Base-by-base conservation (phyloP, 1,140 invertebrate genomes). In the Monomorium pharaonis region DNA sequence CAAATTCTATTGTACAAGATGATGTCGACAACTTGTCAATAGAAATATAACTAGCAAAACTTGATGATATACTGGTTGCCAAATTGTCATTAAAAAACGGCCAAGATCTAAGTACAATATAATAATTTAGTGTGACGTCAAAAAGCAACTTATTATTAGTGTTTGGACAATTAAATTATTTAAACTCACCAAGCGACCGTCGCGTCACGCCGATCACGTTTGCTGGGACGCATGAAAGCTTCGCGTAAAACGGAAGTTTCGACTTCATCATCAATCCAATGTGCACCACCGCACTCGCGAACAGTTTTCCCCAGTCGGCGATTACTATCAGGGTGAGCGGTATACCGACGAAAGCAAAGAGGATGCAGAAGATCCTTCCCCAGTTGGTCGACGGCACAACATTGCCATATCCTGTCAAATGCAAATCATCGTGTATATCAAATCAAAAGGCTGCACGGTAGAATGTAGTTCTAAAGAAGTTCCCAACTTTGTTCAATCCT, bases 261-360 rank as follows among this genome's bases (percentile, higher is more conserved):
- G 91, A 85, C 51, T 89, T 90, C 14, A 92, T 33, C 49, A 60
- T 88, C 10, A 86, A 49, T 0, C 80, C 92, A 2, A 94, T 44
- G 1, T 92, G 81, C 9, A 94, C 94, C 30, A 99, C 97, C 2
- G 96, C 96, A 30, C 97, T 96, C n/a, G 98, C 98, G 90, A 99
- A 97, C 10, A 98, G 94, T 92, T 97, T 96, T 44, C 99, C 99
- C 95, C 98, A 97, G 93, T 99, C 98, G 7, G 98, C 98, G 56
- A 99, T 98, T 24, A 99, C 98, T 0, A 98, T 98, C 49, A 99
- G 94, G 6, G 98, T 99, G 62, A 99, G 95, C 2, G 99, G 99
- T 91, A 99, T 99, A 18, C 99, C 98, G 51, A 99, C 96, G 62
- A 99, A 96, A 10, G 98, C 98, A 93, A 99, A 99, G 18, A 98